Evolutionary conservation across 2,888 invertebrate genomes (phyloP).

Genomic region (Drosophila birchii): DNA sequence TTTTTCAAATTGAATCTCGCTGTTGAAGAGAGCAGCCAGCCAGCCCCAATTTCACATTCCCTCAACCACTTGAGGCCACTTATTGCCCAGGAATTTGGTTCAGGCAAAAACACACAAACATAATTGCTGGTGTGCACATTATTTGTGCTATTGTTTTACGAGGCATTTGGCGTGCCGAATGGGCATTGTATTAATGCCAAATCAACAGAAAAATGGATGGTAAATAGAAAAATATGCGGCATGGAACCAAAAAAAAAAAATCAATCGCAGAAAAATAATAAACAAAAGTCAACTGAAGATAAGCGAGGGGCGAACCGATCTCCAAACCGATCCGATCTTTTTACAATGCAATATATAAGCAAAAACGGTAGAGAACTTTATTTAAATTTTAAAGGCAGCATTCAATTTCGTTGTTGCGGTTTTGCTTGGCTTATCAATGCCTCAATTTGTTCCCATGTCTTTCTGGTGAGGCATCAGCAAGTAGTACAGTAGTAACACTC

Average conservation of each 20-base stretch:
- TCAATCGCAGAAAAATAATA: slow-evolving; percentile 26
- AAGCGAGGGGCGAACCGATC: slow-evolving; percentile 20
- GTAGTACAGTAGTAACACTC: slow-evolving; percentile 25
- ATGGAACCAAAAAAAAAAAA: slow-evolving; percentile 9
- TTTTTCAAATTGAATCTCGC: slow-evolving; percentile 13
- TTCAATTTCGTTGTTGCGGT: slow-evolving; percentile 43
- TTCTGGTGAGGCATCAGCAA: slow-evolving; percentile 1
- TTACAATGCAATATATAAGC: slow-evolving; percentile 8
- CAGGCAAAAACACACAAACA: slow-evolving; percentile 20
- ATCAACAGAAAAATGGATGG: slow-evolving; percentile 62
- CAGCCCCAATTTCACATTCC: slow-evolving; percentile 3
- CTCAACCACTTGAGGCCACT: slow-evolving; percentile 36
- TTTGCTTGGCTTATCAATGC: slow-evolving; percentile 34
- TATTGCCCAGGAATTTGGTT: slow-evolving; percentile 38
- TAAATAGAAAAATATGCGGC: slow-evolving; percentile 38
- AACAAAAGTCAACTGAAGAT: slow-evolving; percentile 33
- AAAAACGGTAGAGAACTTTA: slow-evolving; percentile 17
- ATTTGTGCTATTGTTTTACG: slow-evolving; percentile 23
- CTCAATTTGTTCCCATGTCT: slow-evolving; percentile 28
- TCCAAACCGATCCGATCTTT: slow-evolving; percentile 6
- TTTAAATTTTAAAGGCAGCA: slow-evolving; percentile 33
- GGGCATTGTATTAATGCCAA: slow-evolving; percentile 67
- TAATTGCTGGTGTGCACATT: slow-evolving; percentile 42
- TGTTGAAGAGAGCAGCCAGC: neutral
- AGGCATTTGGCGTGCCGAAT: slow-evolving; percentile 43